phyloP scores from a whole-genome alignment of 37 sponge, comb jelly and placozoan species.

The Axinella damicornis region DNA sequence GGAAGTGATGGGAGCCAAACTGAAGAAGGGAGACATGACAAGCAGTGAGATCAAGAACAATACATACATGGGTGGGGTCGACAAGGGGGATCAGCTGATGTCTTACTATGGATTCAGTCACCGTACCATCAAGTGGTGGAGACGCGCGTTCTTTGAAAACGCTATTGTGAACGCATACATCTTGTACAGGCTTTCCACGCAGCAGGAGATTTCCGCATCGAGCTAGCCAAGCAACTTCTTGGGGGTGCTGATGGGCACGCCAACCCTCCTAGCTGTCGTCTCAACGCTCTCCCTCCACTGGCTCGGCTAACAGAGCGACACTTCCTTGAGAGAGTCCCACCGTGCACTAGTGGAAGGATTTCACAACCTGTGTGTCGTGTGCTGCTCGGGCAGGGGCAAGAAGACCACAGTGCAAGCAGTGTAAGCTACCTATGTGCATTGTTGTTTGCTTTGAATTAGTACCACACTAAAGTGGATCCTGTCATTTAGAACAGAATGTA shows the following conservation, averaged over 20 bases:
- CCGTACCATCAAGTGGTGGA: slow-evolving; percentile 31
- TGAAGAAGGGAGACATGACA: slow-evolving; percentile 2
- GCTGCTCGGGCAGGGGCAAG: background rate
- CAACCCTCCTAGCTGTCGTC: background rate
- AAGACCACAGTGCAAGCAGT: slow-evolving; percentile 35
- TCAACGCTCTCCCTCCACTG: slow-evolving; percentile 4
- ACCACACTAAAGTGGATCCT: slow-evolving; percentile 49
- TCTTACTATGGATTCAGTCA: slow-evolving; percentile 35
- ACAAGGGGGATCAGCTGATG: slow-evolving; percentile 35
- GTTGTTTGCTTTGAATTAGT: slow-evolving; percentile 48
- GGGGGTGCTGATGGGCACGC: background rate
- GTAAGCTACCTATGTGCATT: slow-evolving; percentile 40
- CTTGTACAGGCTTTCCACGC: background rate
- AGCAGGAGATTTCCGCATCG: slow-evolving; percentile 15
- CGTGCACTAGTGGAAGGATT: background rate
- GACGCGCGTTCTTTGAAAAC: slow-evolving; percentile 1
- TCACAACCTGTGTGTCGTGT: background rate
- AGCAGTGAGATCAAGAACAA: background rate
- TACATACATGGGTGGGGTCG: slow-evolving; percentile 41
- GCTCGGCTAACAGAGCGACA: slow-evolving; percentile 37
- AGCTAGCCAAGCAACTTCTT: slow-evolving; percentile 21
- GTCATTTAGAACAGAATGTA: background rate
- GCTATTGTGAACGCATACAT: slow-evolving; percentile 40
- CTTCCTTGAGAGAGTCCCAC: slow-evolving; percentile 9
- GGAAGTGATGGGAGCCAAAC: background rate